Evolutionary conservation across 2,113 vertebrate genomes (phyloP).

Genomic region (Campylomormyrus tamandua): DNA sequence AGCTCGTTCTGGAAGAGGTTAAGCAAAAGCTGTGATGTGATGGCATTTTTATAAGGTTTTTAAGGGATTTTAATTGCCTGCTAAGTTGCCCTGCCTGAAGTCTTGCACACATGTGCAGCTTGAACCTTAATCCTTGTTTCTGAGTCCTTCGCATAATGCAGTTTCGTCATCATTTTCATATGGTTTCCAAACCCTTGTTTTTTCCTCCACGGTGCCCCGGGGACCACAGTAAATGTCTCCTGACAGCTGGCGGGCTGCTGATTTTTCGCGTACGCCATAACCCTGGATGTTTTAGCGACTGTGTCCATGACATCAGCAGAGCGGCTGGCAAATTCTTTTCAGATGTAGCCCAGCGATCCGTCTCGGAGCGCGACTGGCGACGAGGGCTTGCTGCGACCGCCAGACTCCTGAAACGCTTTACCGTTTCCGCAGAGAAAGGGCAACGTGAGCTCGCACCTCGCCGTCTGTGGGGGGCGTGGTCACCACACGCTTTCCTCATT

Average conservation of each 20-base stretch:
- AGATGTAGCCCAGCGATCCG: conserved; percentile 46
- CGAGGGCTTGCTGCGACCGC: conserved; percentile 37
- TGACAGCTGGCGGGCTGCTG: conserved; percentile 47
- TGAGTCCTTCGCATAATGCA: conserved; percentile 48
- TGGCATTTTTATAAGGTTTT: conserved; percentile 57
- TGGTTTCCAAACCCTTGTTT: conserved; percentile 53
- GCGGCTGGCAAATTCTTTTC: conserved; percentile 54
- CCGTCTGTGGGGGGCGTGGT: neutral
- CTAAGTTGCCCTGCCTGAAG: conserved; percentile 52
- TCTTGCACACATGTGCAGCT: conserved; percentile 54
- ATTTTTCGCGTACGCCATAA: conserved; percentile 46
- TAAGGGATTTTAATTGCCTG: conserved; percentile 60
- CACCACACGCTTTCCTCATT: neutral
- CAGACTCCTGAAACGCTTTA: conserved; percentile 52
- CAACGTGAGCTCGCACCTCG: conserved; percentile 22
- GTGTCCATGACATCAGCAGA: conserved; percentile 48
- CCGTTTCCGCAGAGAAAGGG: conserved; percentile 45
- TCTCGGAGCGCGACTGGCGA: conserved; percentile 41
- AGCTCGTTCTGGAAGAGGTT: conserved; percentile 20
- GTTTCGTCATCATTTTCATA: conserved; percentile 58
- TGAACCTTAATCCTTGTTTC: conserved; percentile 57
- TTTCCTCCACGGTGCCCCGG: conserved; percentile 35
- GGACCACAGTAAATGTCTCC: conserved; percentile 46
- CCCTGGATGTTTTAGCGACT: conserved; percentile 55
- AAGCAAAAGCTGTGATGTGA: conserved; percentile 30